A percentile compares a stretch with the other conserved stretches of the same genome.
Evolutionary conservation across 2,888 invertebrate genomes (phyloP).

Genomic region (Zaprionus obscuricornis): DNA sequence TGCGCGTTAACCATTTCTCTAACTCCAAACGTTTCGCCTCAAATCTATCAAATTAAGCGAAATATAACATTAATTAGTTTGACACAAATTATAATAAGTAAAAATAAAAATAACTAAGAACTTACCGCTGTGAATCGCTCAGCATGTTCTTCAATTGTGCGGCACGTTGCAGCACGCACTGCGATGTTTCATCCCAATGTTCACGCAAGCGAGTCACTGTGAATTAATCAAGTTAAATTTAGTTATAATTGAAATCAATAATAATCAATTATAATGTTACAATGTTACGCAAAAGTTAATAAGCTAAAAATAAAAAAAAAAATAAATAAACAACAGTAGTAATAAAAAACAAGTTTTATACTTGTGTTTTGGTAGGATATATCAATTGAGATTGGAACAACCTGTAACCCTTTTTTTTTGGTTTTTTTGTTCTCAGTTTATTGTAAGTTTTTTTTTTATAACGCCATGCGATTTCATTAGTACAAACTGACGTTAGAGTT

Average conservation of each 20-base stretch:
- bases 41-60: constrained; percentile 85
- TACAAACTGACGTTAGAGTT: constrained; percentile 24
- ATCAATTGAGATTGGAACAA: constrained; percentile 1
- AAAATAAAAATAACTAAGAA: constrained; percentile 24
- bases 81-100: constrained; percentile 22
- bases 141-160: constrained; percentile 96
- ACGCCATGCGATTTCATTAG: constrained; percentile 51
- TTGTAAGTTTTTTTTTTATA: not conserved
- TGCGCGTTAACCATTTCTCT: constrained; percentile 95
- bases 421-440: not conserved
- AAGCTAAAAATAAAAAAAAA: constrained; percentile 67
- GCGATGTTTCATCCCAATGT: constrained; percentile 96
- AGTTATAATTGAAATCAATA: too few species aligned
- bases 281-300: too few species aligned
- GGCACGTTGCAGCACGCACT: constrained; percentile 89
- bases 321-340: too few species aligned
- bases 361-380: too few species aligned
- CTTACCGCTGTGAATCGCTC: constrained; percentile 92
- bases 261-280: too few species aligned
- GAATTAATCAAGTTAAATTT: too few species aligned
- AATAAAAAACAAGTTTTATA: too few species aligned
- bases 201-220: constrained; percentile 92
- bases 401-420: too few species aligned
- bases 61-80: constrained; percentile 44
- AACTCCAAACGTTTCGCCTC: constrained; percentile 95